Conservation (phyloP, 2,797 vertebrate genomes). For the Ciconia nigra region DNA sequence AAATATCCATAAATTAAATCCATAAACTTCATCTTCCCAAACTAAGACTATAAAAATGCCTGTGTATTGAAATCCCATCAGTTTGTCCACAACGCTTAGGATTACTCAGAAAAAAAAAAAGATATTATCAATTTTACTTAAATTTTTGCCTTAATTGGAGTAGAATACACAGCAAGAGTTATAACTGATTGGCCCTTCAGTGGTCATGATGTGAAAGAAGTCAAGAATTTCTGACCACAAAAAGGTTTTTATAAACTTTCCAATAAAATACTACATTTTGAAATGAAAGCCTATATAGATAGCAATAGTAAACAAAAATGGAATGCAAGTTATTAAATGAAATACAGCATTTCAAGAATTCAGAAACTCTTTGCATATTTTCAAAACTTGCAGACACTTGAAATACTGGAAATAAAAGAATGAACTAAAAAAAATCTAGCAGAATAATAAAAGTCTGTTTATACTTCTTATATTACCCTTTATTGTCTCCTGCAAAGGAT, state of each 20-base stretch:
- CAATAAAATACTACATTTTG: background rate
- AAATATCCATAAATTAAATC: background rate
- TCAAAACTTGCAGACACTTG: background rate
- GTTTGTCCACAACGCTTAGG: accelerated
- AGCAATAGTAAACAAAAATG: background rate
- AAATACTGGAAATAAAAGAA: background rate
- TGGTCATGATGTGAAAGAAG: background rate
- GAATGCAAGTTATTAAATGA: background rate
- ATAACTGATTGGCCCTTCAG: background rate
- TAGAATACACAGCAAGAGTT: background rate
- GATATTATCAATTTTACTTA: background rate
- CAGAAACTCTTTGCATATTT: background rate
- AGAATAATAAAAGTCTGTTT: background rate
- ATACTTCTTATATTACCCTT: background rate
- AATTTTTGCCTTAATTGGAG: background rate
- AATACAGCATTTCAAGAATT: background rate
- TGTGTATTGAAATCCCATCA: background rate
- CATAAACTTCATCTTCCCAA: background rate
- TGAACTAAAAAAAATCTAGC: background rate
- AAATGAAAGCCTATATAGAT: background rate
- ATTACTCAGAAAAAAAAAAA: accelerated
- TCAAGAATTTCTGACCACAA: background rate
- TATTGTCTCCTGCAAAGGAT: background rate
- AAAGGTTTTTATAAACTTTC: background rate
- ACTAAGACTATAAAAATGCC: background rate